Evolutionary conservation across 2,888 invertebrate species (phyloP), one percentile per base, ranked within the genome.

Genomic region (Vannuccia rotundouncinata): DNA sequence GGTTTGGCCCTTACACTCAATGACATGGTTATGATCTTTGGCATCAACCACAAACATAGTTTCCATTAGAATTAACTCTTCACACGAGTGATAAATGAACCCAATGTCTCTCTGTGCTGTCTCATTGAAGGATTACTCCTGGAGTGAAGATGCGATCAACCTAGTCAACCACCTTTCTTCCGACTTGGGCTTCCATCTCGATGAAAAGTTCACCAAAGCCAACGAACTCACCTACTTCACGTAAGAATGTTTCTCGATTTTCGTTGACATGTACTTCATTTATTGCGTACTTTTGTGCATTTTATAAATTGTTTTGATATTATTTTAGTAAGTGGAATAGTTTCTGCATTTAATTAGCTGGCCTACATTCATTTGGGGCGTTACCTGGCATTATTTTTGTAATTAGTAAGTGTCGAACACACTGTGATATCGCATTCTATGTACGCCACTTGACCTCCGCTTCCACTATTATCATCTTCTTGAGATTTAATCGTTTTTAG

Each of bases 141-240:
- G 66, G 66, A 66, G 66, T 22, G 66, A 66, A 27, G 66, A 66
- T 22, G 66, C 66, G 17, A 66, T 66, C 10, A 66, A 66, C 25
- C 66, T 66, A 5, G 66, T 66, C 17, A 66, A 66, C 22, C 66
- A 66, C 22, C 66, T 66, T 27, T 66, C 66, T 17, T 17, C 66
- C 25, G 66, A 66, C 66, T 27, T 66, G 10, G 66, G 66, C 66
- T 66, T 66, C 5, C 66, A n/a, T 66, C 22, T 66, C 2, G 66
- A 66, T 22, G 66, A 66, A 66, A 66, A 66, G 66, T 66, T 66
- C 66, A 66, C 66, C 66, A 66, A 66, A 22, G 66, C 66, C 10
- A 66, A 66, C 25, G 66, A 66, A 66, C 66, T 66, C 66, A 66
- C 66, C 66, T 66, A 66, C 25, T 66, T 66, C 22, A 66, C 66